Base-by-base conservation (phyloP, 37 sponge, comb jelly and placozoan genomes). In the Agelas oroides region DNA sequence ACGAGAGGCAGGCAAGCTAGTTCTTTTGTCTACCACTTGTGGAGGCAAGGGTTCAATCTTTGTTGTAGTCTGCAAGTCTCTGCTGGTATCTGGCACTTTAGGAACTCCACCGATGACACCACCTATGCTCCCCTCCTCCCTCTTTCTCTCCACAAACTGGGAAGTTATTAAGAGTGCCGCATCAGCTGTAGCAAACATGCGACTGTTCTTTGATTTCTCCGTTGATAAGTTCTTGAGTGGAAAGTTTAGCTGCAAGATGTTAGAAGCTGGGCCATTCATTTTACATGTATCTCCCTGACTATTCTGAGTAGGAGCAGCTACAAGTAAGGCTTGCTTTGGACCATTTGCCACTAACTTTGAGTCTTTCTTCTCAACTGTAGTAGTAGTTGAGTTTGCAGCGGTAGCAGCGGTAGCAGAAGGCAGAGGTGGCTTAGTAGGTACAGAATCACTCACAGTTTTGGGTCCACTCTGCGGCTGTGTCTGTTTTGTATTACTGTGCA, bases 91-190 rank as follows among this genome's bases (percentile, higher is more conserved):
- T n/a, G n/a, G n/a, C n/a, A n/a, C n/a, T n/a, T 46, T 46, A 46
- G 46, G 8, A 46, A 46, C 6, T 46, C 8, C 46, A 46, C 46
- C 8, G 46, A 3, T 46, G 46, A 46, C 8, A 46, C 46, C 46
- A 46, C 46, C 46, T 12, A 46, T 8, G 5, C 33, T 5, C 19
- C 20, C 28, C 60, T 36, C 41, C 41, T 24, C 33, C 59, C 31
- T 69, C 56, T 57, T 80, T 67, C 59, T 52, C 53, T 17, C 23
- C 58, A 41, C 36, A 3, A 80, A 80, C 69, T 68, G 68, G 37
- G 81, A 70, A 0, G 81, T 70, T 2, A 80, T 69, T n/a, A 56
- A 15, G 5, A 39, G 28, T 1, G 81, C 81, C 20, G 81, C 46
- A 1, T 80, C 79, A 18, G 41, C 18, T 25, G 39, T 65, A 46